Evolutionary conservation across 2,797 vertebrate genomes (phyloP).

Genomic region (Odontamblyopus lacepedii): DNA sequence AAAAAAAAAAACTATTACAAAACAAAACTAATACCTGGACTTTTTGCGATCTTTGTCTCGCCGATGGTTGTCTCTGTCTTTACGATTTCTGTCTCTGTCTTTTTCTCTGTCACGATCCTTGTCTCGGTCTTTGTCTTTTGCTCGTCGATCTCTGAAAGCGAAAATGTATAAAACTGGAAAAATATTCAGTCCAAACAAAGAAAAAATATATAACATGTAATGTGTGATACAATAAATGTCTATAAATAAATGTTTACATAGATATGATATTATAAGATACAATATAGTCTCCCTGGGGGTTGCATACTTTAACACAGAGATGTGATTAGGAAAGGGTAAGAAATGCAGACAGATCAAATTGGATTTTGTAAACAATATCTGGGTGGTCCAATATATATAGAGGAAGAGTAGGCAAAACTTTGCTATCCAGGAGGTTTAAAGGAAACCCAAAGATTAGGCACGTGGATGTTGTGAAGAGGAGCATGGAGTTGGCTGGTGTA

Average conservation of each 20-base stretch:
- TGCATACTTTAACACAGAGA: too few species aligned
- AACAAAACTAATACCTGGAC: conserved; percentile 75
- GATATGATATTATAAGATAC: too few species aligned
- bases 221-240: background rate
- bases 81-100: conserved; percentile 80
- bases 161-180: background rate
- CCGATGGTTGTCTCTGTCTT: conserved; percentile 84
- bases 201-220: too few species aligned
- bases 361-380: too few species aligned
- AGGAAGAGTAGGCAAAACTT: too few species aligned
- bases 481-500: background rate
- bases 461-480: background rate
- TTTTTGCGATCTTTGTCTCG: conserved; percentile 82
- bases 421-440: too few species aligned
- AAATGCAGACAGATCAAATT: too few species aligned
- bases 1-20: background rate
- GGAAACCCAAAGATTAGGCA: background rate
- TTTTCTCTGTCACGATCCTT: conserved; percentile 86
- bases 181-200: too few species aligned
- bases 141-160: conserved; percentile 84
- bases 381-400: too few species aligned
- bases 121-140: conserved; percentile 88
- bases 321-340: too few species aligned
- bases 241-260: background rate
- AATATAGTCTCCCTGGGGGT: too few species aligned